A percentile compares a stretch with the other conserved stretches of the same genome.
phyloP scores from a whole-genome alignment of 2,113 vertebrate species.

The Epinephelus fuscoguttatus region DNA sequence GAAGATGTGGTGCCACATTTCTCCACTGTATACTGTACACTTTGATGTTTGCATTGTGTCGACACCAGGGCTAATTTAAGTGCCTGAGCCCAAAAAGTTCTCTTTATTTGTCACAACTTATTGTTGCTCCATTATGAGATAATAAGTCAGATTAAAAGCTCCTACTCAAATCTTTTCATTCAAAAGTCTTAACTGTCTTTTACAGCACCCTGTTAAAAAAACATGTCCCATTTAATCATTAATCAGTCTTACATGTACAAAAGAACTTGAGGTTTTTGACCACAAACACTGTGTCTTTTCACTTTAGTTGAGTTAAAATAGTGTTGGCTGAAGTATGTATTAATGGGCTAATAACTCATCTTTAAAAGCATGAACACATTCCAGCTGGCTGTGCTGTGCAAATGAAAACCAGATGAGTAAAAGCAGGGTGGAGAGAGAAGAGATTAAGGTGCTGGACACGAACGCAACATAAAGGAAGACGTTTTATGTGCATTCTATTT shows the following conservation, averaged over 20 bases:
- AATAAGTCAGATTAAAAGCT: not conserved
- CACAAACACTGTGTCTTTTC: constrained; percentile 18
- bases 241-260: not conserved
- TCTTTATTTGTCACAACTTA: not conserved
- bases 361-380: constrained; percentile 63
- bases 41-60: not conserved
- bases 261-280: constrained; percentile 13
- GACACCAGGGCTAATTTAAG: not conserved
- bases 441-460: constrained; percentile 28
- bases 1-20: not conserved
- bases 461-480: constrained; percentile 21
- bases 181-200: not conserved
- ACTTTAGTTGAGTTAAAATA: constrained; percentile 22
- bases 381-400: constrained; percentile 46
- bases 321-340: constrained; percentile 45
- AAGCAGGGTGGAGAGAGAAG: constrained; percentile 18
- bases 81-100: not conserved
- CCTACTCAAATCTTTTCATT: rapidly evolving
- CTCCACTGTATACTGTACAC: not conserved
- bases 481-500: not conserved
- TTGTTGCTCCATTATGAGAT: not conserved
- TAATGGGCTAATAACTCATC: constrained; percentile 68
- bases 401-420: constrained; percentile 74
- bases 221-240: not conserved
- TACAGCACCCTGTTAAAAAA: not conserved